Conservation (phyloP, 2,113 vertebrate genomes). For the Rhombomys opimus region DNA sequence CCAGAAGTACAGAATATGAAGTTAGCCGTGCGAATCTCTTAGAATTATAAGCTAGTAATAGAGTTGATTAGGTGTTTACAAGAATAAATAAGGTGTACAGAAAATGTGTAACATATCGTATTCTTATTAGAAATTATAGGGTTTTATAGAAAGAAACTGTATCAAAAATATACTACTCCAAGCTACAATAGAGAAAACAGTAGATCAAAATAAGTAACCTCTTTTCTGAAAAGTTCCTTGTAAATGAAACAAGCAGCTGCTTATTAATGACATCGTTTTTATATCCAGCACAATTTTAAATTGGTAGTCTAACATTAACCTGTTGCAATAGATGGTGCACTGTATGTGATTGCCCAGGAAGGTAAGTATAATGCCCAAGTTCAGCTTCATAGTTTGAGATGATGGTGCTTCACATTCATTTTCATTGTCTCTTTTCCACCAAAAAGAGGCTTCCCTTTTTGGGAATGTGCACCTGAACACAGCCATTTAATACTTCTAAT, state of each 20-base stretch:
- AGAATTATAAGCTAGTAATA: constrained; percentile 18
- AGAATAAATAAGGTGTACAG: background rate
- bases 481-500: background rate
- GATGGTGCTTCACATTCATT: background rate
- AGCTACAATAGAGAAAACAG: constrained; percentile 22
- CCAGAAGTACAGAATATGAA: constrained; percentile 1
- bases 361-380: background rate
- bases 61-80: background rate
- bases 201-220: constrained; percentile 26
- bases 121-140: background rate
- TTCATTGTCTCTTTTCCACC: constrained; percentile 33
- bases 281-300: constrained; percentile 39
- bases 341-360: background rate
- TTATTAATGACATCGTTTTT: constrained; percentile 45
- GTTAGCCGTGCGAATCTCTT: background rate
- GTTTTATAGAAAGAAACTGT: constrained; percentile 44
- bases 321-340: background rate
- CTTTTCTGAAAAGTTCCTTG: background rate
- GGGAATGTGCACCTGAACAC: background rate
- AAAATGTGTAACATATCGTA: constrained; percentile 26
- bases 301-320: background rate
- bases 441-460: constrained; percentile 33
- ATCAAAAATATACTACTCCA: background rate
- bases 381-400: background rate
- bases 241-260: constrained; percentile 27